Percentiles rank a stretch among this genome's conserved stretches.
These are phyloP conservation scores for Acronicta leporina DNA, from an alignment of 2,888 invertebrate genomes.

Conservation along the genomic window DNA sequence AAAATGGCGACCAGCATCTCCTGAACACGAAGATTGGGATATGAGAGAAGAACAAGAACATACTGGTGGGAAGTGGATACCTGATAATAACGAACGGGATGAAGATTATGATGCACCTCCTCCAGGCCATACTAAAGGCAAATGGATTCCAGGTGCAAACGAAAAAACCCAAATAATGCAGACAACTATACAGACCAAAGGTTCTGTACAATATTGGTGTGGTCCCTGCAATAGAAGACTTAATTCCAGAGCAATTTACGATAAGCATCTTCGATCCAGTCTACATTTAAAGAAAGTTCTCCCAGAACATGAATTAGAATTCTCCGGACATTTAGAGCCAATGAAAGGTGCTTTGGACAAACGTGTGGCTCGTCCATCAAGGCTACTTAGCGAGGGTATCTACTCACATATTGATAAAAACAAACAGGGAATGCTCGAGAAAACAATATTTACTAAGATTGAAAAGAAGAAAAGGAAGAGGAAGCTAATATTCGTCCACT, in stretches of 20 bases:
- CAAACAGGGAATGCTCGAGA: slow-evolving; percentile 54
- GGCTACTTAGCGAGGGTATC: slow-evolving; percentile 72
- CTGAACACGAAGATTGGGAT: slow-evolving; percentile 89
- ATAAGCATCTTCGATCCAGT: slow-evolving; percentile 93
- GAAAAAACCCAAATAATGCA: slow-evolving; percentile 88
- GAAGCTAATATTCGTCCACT: slow-evolving; percentile 89
- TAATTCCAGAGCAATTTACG: slow-evolving; percentile 92
- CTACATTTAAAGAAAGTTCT: slow-evolving; percentile 91
- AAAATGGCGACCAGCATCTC: slow-evolving; percentile 83
- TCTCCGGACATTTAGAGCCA: slow-evolving; percentile 83
- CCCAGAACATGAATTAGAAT: slow-evolving; percentile 92
- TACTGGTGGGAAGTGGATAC: slow-evolving; percentile 91
- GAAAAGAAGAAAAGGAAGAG: slow-evolving; percentile 86
- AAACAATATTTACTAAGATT: slow-evolving; percentile 64
- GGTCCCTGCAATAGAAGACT: slow-evolving; percentile 93
- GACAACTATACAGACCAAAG: slow-evolving; percentile 85
- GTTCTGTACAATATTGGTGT: slow-evolving; percentile 93
- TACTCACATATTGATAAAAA: slow-evolving; percentile 70
- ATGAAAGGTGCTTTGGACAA: slow-evolving; percentile 67
- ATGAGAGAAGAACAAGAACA: slow-evolving; percentile 81
- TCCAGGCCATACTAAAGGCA: slow-evolving; percentile 92
- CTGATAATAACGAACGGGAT: slow-evolving; percentile 81
- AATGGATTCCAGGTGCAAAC: slow-evolving; percentile 93
- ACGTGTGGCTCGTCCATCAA: slow-evolving; percentile 75
- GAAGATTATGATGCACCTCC: slow-evolving; percentile 90